Evolutionary conservation across 2,888 invertebrate genomes (phyloP), one percentile per base, ranked within the genome.

Genomic region (Hyppa rectilinea): DNA sequence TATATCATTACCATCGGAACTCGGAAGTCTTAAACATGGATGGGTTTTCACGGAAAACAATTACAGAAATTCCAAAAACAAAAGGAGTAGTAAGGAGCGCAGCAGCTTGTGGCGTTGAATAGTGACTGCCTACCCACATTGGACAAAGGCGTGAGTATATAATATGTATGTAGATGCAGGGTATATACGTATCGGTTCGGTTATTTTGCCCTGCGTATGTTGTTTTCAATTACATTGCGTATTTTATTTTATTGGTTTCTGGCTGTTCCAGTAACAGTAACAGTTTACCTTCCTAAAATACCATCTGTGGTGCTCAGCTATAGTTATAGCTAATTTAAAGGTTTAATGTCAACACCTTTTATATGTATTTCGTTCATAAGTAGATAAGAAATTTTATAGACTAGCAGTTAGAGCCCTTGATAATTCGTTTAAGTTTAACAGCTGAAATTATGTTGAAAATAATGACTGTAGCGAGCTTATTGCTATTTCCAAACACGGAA

Each of bases 1-100:
- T 90, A 90, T 83, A 85, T 87, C 78, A 89, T 89, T 89, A 88
- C 72, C 82, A 62, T 67, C 78, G 80, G 81, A 75, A 85, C 65
- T 67, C 78, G 80, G 81, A 75, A 85, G 80, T 82, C 80, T 85
- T 82, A 70, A 79, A 82, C 68, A 74, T 79, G 72, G 68, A 70
- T 65, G 71, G 73, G 78, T 81, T 83, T 90, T 81, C 86, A 78
- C 66, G 82, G 86, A 86, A 88, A 90, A 86, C 82, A 87, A 88
- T 90, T 85, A 88, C 69, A 80, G 66, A 83, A 85, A 85, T 82
- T n/a, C n/a, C n/a, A n/a, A n/a, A n/a, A n/a, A n/a, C n/a, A n/a
- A n/a, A n/a, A n/a, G n/a, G n/a, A n/a, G n/a, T n/a, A n/a, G n/a
- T n/a, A n/a, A n/a, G n/a, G n/a, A n/a, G n/a, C n/a, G n/a, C n/a